Evolutionary conservation across 2,797 vertebrate genomes (phyloP), one percentile per base, ranked within the genome.

Genomic region (Ciconia nigra): DNA sequence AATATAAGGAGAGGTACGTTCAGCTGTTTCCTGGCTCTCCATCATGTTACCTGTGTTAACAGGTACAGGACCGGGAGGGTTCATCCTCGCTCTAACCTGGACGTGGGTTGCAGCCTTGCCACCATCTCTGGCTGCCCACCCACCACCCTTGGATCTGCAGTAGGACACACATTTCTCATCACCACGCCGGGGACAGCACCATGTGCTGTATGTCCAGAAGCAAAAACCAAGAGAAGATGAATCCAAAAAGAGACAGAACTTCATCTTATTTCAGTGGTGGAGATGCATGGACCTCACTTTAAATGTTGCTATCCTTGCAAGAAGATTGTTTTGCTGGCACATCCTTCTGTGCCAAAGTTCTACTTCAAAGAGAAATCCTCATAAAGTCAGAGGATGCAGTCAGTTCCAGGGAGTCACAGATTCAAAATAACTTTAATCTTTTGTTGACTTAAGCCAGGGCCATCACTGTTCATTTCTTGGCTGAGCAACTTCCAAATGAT

Each of bases 141-240:
- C 54, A 13, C 42, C n/a, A 4, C 70, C 28, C 37, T n/a, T 3
- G 2, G 14, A 3, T 22, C 39, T 10, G 5, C 31, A 10, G 63
- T 0, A 37, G 63, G 37, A 12, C 37, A 4, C 15, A 1, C 1
- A 1, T 21, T 14, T 24, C 58, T 20, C 14, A 0, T 12, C 37
- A 7, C 55, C 15, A 0, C 5, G 19, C 15, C 2, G 1, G 49
- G 69, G 14, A 8, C 24, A 8, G 65, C 28, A 26, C 28, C 67
- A 2, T 1, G 74, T 12, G 42, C 82, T 39, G 24, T 3, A 0
- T 2, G 44, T 24, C 35, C 66, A 25, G 79, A 28, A 86, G 39
- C 54, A n/a, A 72, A 70, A 11, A 4, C 2, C 6, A 7, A 2
- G 39, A 44, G 62, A 3, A 59, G n/a, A 10, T 9, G 51, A n/a